Evolutionary conservation across 2,113 vertebrate genomes (phyloP).

Genomic region (Mohoua ochrocephala): DNA sequence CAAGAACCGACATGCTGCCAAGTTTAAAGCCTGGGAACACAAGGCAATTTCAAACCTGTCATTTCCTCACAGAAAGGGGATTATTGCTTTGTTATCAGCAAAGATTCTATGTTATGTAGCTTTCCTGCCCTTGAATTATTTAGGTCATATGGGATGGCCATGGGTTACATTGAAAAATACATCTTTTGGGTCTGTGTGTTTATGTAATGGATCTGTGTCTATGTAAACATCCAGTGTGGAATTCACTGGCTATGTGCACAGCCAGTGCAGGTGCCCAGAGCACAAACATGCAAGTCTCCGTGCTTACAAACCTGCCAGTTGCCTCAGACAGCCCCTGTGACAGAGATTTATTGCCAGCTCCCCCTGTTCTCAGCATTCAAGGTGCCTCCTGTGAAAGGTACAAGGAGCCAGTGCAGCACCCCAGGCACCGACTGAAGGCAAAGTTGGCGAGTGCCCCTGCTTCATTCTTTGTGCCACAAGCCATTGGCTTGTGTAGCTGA

Average conservation of each 20-base stretch:
- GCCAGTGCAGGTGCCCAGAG: not conserved
- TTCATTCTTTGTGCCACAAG: not conserved
- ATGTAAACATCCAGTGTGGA: not conserved
- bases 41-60: conserved; percentile 70
- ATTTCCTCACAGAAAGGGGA: conserved; percentile 57
- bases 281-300: rapidly evolving
- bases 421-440: not conserved
- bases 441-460: not conserved
- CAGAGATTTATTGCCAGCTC: not conserved
- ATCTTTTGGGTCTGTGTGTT: not conserved
- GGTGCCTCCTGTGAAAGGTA: not conserved
- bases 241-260: not conserved
- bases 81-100: conserved; percentile 55
- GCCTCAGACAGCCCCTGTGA: not conserved
- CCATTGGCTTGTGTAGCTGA: not conserved
- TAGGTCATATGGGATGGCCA: not conserved
- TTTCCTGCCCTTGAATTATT: conserved; percentile 33
- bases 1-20: conserved; percentile 49
- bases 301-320: not conserved
- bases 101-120: not conserved
- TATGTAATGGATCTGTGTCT: rapidly evolving
- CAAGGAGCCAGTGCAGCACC: not conserved
- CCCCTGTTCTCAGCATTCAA: not conserved
- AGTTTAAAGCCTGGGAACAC: conserved; percentile 46
- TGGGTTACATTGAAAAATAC: not conserved